Evolutionary conservation across 2,888 invertebrate species (phyloP).

Genomic region (Heliconius aoede): DNA sequence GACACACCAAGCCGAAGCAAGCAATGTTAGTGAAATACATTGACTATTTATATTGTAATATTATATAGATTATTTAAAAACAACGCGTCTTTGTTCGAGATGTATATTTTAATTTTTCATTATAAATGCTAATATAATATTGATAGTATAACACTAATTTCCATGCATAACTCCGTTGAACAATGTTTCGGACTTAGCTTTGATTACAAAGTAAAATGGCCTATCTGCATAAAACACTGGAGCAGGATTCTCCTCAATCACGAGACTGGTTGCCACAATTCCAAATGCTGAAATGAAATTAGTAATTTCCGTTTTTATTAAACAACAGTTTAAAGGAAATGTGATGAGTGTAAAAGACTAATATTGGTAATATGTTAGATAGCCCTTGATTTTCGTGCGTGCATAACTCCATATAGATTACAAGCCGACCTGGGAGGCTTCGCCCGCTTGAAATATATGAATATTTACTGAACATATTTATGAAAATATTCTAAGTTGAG

Average conservation of each 20-base stretch:
- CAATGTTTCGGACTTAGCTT: conserved; percentile 30
- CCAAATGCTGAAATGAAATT: conserved; percentile 43
- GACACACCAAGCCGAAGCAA: neutral
- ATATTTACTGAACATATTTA: no score
- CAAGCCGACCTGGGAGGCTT: no score
- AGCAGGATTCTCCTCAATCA: conserved; percentile 26
- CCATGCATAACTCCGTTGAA: conserved; percentile 28
- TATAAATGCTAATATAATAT: neutral
- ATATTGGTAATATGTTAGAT: neutral
- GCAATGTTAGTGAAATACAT: neutral
- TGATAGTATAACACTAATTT: neutral
- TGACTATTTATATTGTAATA: neutral
- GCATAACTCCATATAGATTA: neutral
- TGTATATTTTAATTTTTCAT: neutral
- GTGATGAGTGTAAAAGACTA: neutral
- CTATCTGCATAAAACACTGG: conserved; percentile 50
- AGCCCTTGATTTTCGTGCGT: neutral
- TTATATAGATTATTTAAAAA: conserved; percentile 1
- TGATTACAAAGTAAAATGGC: conserved; percentile 54
- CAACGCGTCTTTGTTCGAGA: neutral
- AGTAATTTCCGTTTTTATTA: conserved; percentile 8
- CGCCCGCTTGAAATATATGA: no score
- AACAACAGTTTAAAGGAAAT: neutral
- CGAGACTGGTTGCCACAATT: conserved; percentile 36
- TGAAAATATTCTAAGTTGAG: no score